phyloP scores from a whole-genome alignment of 1,140 invertebrate species.

The Agraylea sexmaculata region DNA sequence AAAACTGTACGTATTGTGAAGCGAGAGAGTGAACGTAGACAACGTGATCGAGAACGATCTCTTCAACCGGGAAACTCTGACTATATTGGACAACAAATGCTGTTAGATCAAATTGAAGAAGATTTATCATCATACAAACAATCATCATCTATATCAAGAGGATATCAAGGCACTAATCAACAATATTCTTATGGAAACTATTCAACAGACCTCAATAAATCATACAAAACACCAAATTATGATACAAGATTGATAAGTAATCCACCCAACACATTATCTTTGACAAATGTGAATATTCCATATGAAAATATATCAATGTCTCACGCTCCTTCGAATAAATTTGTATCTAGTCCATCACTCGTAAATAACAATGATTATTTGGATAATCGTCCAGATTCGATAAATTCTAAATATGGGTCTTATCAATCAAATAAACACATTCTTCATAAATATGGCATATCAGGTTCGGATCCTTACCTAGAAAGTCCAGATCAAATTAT shows the following conservation, averaged over 20 bases:
- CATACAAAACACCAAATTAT: constrained; percentile 8
- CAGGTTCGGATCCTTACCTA: constrained; percentile 13
- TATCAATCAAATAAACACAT: constrained; percentile 10
- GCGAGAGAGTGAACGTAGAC: constrained; percentile 73
- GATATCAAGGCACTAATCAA: constrained; percentile 23
- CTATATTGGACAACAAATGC: constrained; percentile 25
- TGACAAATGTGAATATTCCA: constrained; percentile 20
- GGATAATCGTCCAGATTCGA: constrained; percentile 9
- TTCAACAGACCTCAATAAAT: constrained; percentile 23
- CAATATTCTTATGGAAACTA: constrained; percentile 29
- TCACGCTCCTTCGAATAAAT: constrained; percentile 15
- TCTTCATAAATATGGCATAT: constrained; percentile 12
- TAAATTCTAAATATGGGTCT: constrained; percentile 13
- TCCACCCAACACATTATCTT: constrained; percentile 19
- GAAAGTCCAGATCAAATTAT: constrained; percentile 14
- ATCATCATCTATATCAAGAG: constrained; percentile 30
- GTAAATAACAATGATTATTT: constrained; percentile 19
- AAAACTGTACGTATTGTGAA: constrained; percentile 91
- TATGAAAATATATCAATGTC: constrained; percentile 18
- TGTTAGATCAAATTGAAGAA: constrained; percentile 46
- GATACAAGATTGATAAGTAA: constrained; percentile 11
- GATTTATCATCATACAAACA: constrained; percentile 31
- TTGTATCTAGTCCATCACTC: constrained; percentile 17
- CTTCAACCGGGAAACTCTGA: constrained; percentile 34
- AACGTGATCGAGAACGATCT: constrained; percentile 55